phyloP scores from a whole-genome alignment of 2,113 vertebrate genomes.

The Fulmarus glacialis region DNA sequence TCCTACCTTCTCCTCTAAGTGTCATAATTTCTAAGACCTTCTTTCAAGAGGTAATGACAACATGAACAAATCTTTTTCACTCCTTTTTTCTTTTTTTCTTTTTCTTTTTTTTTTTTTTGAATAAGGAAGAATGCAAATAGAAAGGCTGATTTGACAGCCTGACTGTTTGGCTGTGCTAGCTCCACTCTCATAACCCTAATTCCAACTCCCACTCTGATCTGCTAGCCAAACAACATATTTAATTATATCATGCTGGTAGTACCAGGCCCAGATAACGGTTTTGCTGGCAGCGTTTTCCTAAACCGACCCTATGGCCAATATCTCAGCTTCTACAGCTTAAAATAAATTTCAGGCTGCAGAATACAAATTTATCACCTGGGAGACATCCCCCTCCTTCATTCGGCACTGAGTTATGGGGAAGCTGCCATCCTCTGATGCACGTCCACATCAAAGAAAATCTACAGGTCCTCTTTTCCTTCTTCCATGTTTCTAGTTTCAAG shows the following conservation, averaged over 20 bases:
- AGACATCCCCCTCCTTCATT: background rate
- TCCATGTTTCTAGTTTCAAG: background rate
- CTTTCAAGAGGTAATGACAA: conserved; percentile 26
- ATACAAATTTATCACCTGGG: conserved; percentile 23
- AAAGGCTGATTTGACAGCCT: background rate
- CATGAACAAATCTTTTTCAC: background rate
- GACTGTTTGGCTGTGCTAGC: background rate
- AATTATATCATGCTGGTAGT: conserved; percentile 39
- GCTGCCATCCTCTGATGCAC: background rate
- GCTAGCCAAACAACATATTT: conserved; percentile 9
- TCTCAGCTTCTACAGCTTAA: background rate
- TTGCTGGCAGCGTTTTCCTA: conserved; percentile 3
- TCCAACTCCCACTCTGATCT: conserved; percentile 38
- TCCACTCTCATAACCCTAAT: background rate
- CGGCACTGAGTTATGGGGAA: background rate
- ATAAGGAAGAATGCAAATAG: background rate
- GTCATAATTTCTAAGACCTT: background rate
- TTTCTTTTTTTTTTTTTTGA: background rate
- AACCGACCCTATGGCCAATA: background rate
- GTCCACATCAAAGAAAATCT: background rate
- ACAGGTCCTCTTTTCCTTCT: background rate
- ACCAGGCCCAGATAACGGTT: conserved; percentile 34
- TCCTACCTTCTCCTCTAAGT: background rate
- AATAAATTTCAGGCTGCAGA: background rate
- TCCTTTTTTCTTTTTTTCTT: background rate